Evolutionary conservation across 2,888 invertebrate species (phyloP).

Genomic region (Agapostemon virescens): DNA sequence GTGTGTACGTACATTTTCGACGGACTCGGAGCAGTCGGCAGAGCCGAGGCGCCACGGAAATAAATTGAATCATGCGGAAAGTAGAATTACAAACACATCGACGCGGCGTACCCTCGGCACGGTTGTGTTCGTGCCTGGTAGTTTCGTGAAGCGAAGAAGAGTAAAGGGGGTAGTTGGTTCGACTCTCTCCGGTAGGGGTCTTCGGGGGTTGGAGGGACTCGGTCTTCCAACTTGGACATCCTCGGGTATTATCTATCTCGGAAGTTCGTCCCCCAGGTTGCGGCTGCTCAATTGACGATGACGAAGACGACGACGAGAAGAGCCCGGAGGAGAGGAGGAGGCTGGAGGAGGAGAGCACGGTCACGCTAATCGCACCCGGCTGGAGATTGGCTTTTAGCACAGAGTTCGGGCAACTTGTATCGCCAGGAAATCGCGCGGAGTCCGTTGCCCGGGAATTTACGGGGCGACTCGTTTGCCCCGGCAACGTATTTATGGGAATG

Average conservation of each 20-base stretch:
- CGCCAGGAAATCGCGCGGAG: conserved; percentile 55
- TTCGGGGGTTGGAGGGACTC: conserved; percentile 30
- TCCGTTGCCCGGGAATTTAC: conserved; percentile 43
- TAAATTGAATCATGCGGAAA: conserved; percentile 59
- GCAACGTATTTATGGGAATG: conserved; percentile 31
- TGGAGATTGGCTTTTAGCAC: conserved; percentile 74
- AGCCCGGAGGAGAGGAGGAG: conserved; percentile 34
- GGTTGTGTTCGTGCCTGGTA: conserved; percentile 27
- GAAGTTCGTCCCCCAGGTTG: conserved; percentile 69
- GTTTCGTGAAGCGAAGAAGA: conserved; percentile 33
- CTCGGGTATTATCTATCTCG: conserved; percentile 73
- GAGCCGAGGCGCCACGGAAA: conserved; percentile 42
- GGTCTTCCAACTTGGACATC: conserved; percentile 69
- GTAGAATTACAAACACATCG: conserved; percentile 55
- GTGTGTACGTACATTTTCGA: conserved; percentile 31
- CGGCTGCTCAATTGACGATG: conserved; percentile 51
- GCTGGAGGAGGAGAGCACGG: conserved; percentile 51
- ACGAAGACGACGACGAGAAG: conserved; percentile 57
- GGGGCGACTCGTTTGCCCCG: conserved; percentile 33
- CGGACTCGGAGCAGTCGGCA: conserved; percentile 28
- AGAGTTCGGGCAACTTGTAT: conserved; percentile 67
- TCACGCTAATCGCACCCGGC: conserved; percentile 75
- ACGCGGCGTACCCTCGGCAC: conserved; percentile 14
- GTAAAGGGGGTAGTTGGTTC: not conserved
- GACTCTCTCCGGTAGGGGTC: not conserved